Base-by-base conservation (phyloP, 1,140 invertebrate genomes). In the Drosophila seguyi region DNA sequence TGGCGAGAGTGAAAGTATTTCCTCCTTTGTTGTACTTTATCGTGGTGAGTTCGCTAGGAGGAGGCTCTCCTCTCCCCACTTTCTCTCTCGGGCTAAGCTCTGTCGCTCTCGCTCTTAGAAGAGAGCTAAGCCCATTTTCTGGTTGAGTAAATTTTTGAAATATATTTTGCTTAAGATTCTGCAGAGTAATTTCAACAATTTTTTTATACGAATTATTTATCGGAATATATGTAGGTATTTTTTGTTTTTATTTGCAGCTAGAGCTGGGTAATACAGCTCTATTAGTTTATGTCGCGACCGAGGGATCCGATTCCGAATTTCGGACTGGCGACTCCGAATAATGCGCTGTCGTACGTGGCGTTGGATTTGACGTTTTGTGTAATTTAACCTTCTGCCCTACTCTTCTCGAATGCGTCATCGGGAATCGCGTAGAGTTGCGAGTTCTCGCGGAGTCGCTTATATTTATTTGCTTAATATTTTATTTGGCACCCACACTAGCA, bases 341-440 rank as follows among this genome's bases (percentile, higher is more conserved):
- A 16, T 10, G 38, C 47, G 50, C 66, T 47, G 52, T 79, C 22
- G 65, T 71, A 79, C 66, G 76, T 77, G 75, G 75, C 75, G 74
- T 11, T 38, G 52, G 68, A 47, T 81, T 74, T 81, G 83, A 52
- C 57, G 75, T 86, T 83, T 80, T 87, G 83, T 87, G 83, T 88
- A 91, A 82, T 85, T 88, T 91, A 91, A 91, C 87, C 88, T 91
- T 91, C 88, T 91, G 83, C 81, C 88, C 88, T 91, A 91, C 88
- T 91, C 68, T 69, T 59, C 88, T 85, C 68, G 78, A 75, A 90
- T 90, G 85, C 85, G 85, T 90, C 85, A 90, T 90, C 85, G 86
- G 77, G 75, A 72, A 59, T 72, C 68, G 59, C 34, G 36, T 53
- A 58, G 66, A 72, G 61, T 67, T 58, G 55, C 39, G 58, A 62